Base-by-base conservation (phyloP, 2,113 vertebrate species). In the Calidris pugnax region DNA sequence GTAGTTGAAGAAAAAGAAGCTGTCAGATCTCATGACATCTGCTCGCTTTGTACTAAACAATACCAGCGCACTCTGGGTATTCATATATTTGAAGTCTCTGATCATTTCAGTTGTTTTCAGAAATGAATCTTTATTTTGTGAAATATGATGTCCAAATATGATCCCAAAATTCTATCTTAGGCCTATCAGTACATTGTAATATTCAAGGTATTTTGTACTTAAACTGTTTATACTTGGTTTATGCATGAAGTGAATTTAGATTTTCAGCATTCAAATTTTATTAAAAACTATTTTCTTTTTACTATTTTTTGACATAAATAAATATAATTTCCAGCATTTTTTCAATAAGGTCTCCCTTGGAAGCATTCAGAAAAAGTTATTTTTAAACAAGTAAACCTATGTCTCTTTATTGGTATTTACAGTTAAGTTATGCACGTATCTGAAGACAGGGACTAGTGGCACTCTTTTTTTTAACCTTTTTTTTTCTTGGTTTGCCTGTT, bases 1-100 rank as follows among this genome's bases (percentile, higher is more conserved):
- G 74, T 45, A 71, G 47, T 27, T 87, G 59, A 82, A 90, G 71
- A 78, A 87, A 87, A 51, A 74, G 47, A 90, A 74, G n/a, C 37
- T 90, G 85, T 92, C 56, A 82, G 47, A 71, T 82, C 47, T 90
- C 78, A 41, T 75, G 64, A 78, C 60, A 92, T 56, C 43, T 93
- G 69, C 14, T 87, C 43, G 74, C 22, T 89, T 51, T 78, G 47
- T 67, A 67, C 41, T 50, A 87, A 81, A 87, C 60, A 90, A 75
- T 79, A 67, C 32, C 82, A 93, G 10, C 32, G 85, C 41, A 45
- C n/a, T 59, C 23, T 32, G 66, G 23, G 67, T 90, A 77, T 74
- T 87, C 9, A 20, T n/a, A 24, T 55, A n/a, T 93, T 87, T 90
- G 60, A 91, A 87, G 66, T 12, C n/a, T 85, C 78, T 87, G 82